Percentiles rank a stretch among this genome's conserved stretches.
Evolutionary conservation across 1,140 invertebrate species (phyloP).

Genomic region (Drosophila melanogaster): Release_6_plus_ISO1_MT NT_037436.4:14678001-14678500

Average conservation of each 20-base stretch:
- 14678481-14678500: too few species aligned
- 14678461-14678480: too few species aligned
- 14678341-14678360: too few species aligned
- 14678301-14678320: conserved; percentile 10
- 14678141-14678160: conserved; percentile 64
- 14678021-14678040: conserved; percentile 60
- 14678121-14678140: conserved; percentile 81
- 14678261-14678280: conserved; percentile 26
- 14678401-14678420: too few species aligned
- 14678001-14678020: conserved; percentile 79
- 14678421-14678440: too few species aligned
- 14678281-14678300: conserved; percentile 26
- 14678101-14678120: conserved; percentile 58
- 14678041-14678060: conserved; percentile 43
- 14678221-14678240: conserved; percentile 36
- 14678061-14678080: conserved; percentile 12
- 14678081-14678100: conserved; percentile 2
- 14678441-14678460: too few species aligned
- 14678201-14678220: conserved; percentile 23
- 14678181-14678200: conserved; percentile 26
- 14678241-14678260: conserved; percentile 69
- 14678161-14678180: conserved; percentile 51
- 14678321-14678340: too few species aligned
- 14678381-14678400: too few species aligned
- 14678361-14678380: too few species aligned